Conservation (phyloP, 92 coral and sea anemone genomes). For the Heteractis magnifica region DNA sequence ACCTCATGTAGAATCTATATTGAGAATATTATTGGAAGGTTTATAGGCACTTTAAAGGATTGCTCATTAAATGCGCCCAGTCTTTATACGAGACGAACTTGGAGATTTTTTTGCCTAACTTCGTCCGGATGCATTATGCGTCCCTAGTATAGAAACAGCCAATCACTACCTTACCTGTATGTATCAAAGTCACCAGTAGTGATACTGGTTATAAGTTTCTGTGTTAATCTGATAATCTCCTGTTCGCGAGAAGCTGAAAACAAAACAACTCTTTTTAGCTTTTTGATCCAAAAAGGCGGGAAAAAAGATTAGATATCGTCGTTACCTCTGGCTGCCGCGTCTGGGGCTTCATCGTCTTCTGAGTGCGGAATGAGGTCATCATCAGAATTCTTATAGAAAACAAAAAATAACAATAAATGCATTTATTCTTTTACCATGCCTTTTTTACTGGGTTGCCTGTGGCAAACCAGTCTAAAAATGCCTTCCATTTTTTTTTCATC, state of each 20-base stretch:
- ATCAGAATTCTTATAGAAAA: slow-evolving; percentile 68
- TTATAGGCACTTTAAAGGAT: no score
- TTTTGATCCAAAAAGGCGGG: not conserved
- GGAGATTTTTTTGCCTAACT: no score
- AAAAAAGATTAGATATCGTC: not conserved
- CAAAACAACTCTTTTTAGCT: not conserved
- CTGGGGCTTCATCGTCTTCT: slow-evolving; percentile 79
- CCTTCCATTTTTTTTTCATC: no score
- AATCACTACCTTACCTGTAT: not conserved
- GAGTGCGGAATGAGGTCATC: slow-evolving; percentile 90
- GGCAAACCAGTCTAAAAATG: no score
- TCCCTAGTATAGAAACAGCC: no score
- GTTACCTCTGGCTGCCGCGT: slow-evolving; percentile 54
- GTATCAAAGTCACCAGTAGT: slow-evolving; percentile 89
- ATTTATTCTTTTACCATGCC: no score
- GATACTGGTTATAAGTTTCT: slow-evolving; percentile 84
- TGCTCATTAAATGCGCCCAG: no score
- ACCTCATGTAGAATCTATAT: no score
- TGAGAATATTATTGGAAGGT: no score
- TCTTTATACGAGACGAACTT: no score
- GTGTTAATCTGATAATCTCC: slow-evolving; percentile 90
- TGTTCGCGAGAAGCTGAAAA: slow-evolving; percentile 68
- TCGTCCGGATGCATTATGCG: no score
- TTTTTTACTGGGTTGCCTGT: no score
- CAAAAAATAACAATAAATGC: not conserved